Base-by-base conservation (phyloP, 1,140 invertebrate species). In the Caenorhabditis brenneri region DNA sequence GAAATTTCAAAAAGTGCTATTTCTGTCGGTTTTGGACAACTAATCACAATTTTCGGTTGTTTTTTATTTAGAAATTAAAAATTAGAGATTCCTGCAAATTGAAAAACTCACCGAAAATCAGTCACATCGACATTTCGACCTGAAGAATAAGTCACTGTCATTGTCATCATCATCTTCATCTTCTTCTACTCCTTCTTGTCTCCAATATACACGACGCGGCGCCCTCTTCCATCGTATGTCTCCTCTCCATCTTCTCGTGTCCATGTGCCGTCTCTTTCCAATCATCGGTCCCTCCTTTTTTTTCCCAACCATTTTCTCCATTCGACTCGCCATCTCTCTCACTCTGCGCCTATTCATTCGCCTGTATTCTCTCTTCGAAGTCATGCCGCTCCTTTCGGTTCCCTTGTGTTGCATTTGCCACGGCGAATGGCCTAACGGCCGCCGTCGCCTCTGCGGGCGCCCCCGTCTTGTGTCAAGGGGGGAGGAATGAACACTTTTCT, bases 401-500 rank as follows among this genome's bases (percentile, higher is more conserved):
- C 39, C 39, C 39, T 42, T 42, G 65, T 74, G 65, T 74, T 74
- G 65, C 65, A 74, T 74, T 74, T 74, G 65, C 65, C 65, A 74
- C 65, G 36, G 36, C 65, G 24, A 36, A 29, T 27, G 65, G 65
- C 65, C 65, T 74, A 74, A 74, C 65, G 65, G 65, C 65, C 65
- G 58, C 65, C 65, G 60, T 16, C 60, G 60, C 60, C 60, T 58
- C 24, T n/a, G n/a, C n/a, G n/a, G n/a, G n/a, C n/a, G n/a, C n/a
- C n/a, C n/a, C n/a, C n/a, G n/a, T n/a, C n/a, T n/a, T n/a, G n/a
- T n/a, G n/a, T n/a, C n/a, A n/a, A n/a, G n/a, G n/a, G n/a, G n/a
- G n/a, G n/a, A n/a, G n/a, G n/a, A n/a, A n/a, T n/a, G 65, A 74
- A 74, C 65, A 42, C 65, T 74, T 74, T 74, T 74, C n/a, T 74